A percentile compares a stretch with the other conserved stretches of the same genome.
These are phyloP conservation scores for Ceratosolen fusciceps DNA, from an alignment of 1,140 invertebrate genomes.

Conservation along the genomic window DNA sequence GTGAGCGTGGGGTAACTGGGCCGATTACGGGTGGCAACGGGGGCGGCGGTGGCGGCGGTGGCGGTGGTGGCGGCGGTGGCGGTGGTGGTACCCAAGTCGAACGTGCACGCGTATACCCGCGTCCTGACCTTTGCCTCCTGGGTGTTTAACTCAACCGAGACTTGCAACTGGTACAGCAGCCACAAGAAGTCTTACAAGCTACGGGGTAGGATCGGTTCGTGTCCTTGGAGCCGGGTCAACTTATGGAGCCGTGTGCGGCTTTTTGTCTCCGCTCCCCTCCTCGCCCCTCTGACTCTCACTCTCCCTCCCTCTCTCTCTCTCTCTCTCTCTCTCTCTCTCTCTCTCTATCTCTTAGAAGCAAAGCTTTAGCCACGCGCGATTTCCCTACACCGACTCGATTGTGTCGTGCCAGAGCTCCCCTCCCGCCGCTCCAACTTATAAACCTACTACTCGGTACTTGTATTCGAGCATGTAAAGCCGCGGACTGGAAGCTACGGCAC, in stretches of 20 bases:
- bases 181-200: slow-evolving; percentile 18
- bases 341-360: no score
- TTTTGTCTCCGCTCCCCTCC: neutral
- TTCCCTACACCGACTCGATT: neutral
- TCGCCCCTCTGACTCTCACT: no score
- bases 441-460: neutral
- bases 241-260: neutral
- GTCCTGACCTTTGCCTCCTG: slow-evolving; percentile 49
- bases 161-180: slow-evolving; percentile 12
- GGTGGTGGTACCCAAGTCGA: no score
- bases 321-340: no score
- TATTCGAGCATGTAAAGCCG: neutral
- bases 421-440: neutral
- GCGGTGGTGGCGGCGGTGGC: no score
- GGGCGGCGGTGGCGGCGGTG: neutral
- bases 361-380: neutral
- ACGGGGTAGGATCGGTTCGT: slow-evolving; percentile 2
- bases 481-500: neutral
- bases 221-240: neutral
- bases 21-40: neutral
- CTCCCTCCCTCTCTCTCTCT: no score
- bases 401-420: slow-evolving; percentile 26
- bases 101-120: slow-evolving; percentile 14
- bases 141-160: slow-evolving; percentile 19
- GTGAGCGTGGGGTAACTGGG: neutral